These are phyloP conservation scores for Acleris literana DNA, from an alignment of 2,888 invertebrate species.

Conservation along the genomic window DNA sequence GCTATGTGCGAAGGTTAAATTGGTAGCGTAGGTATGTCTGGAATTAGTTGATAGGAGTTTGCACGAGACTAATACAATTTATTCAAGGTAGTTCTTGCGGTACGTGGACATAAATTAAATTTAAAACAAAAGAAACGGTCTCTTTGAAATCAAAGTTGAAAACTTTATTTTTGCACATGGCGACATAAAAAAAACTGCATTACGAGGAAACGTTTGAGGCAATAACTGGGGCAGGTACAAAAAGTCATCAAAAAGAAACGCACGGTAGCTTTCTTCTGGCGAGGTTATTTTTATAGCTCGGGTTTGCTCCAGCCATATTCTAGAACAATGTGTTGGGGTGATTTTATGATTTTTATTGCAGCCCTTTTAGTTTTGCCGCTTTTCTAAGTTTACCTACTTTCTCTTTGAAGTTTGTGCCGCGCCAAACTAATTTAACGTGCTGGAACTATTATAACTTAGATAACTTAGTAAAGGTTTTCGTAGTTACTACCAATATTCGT, in stretches of 20 bases:
- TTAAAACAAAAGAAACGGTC: constrained; percentile 18
- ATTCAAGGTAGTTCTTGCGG: neutral
- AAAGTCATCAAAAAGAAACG: constrained; percentile 38
- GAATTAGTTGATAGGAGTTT: constrained; percentile 8
- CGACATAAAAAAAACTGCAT: constrained; percentile 30
- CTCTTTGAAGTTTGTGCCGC: constrained; percentile 49
- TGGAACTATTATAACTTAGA: constrained; percentile 1
- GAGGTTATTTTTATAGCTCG: constrained; percentile 56
- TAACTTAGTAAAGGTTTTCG: neutral
- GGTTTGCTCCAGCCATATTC: constrained; percentile 49
- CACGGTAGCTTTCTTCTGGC: constrained; percentile 68
- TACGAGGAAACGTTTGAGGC: constrained; percentile 30
- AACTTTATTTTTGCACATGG: constrained; percentile 28
- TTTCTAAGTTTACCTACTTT: constrained; percentile 49
- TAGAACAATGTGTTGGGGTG: constrained; percentile 62
- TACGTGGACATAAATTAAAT: constrained; percentile 13
- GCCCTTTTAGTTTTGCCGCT: constrained; percentile 56
- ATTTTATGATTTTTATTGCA: constrained; percentile 71
- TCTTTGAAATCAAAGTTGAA: constrained; percentile 15
- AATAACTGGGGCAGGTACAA: constrained; percentile 37
- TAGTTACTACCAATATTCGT: neutral
- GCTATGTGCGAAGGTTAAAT: constrained; percentile 9
- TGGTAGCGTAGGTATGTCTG: neutral
- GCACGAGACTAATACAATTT: neutral
- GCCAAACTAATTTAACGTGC: constrained; percentile 8